Evolutionary conservation across 1,140 invertebrate genomes (phyloP).

Genomic region (Heterodera carotae): DNA sequence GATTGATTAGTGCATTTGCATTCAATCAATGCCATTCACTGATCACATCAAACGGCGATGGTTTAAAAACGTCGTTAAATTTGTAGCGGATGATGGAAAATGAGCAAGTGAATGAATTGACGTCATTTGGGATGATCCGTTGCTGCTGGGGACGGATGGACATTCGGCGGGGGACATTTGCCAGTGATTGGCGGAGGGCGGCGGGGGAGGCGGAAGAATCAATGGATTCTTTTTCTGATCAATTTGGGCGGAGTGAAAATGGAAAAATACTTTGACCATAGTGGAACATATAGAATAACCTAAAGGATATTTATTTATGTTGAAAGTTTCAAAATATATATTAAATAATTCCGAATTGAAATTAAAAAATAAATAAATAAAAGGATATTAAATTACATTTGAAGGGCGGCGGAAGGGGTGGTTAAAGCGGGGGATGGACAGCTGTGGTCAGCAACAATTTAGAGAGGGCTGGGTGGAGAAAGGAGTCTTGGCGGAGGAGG

Average conservation of each 20-base stretch:
- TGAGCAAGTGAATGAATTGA: conserved; percentile 2
- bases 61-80: neutral
- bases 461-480: neutral
- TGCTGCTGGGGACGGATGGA: neutral
- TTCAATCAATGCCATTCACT: neutral
- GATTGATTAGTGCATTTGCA: too few species aligned
- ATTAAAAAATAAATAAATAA: too few species aligned
- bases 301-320: too few species aligned
- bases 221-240: too few species aligned
- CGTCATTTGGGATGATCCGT: conserved; percentile 21
- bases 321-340: too few species aligned
- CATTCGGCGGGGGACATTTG: conserved; percentile 24
- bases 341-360: too few species aligned
- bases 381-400: neutral
- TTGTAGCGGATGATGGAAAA: neutral
- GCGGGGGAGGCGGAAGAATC: too few species aligned
- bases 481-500: neutral
- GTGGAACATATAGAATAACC: neutral
- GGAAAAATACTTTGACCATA: neutral
- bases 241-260: too few species aligned
- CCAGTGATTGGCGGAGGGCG: conserved; percentile 25
- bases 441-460: neutral
- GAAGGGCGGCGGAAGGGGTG: too few species aligned
- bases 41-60: neutral
- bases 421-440: neutral